Percentiles rank a stretch among this genome's conserved stretches.
phyloP scores from a whole-genome alignment of 1,140 invertebrate species.

The Thrips palmi region DNA sequence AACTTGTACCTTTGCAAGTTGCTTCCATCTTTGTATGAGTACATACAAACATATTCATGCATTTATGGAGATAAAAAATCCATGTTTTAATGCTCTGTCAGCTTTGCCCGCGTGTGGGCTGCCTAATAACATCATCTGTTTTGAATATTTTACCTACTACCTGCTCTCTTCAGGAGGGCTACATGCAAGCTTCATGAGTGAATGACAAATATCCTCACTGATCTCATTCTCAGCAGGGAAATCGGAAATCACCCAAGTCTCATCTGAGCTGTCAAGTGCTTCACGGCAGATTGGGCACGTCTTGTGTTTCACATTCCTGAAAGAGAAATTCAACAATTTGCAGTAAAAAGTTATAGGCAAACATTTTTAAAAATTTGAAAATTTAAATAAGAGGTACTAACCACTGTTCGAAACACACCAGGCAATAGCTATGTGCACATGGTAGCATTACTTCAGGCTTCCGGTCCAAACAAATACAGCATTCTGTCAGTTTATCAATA shows the following conservation, averaged over 20 bases:
- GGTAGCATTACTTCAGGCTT: slow-evolving; percentile 42
- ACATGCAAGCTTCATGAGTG: slow-evolving; percentile 27
- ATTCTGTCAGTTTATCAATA: slow-evolving; percentile 28
- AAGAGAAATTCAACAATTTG: slow-evolving; percentile 14
- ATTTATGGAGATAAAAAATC: too few species aligned
- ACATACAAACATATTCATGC: too few species aligned
- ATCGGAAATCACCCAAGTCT: slow-evolving; percentile 46
- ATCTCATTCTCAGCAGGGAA: slow-evolving; percentile 39
- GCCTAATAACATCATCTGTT: too few species aligned
- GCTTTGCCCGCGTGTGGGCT: too few species aligned
- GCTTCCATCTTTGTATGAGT: too few species aligned
- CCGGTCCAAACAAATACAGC: slow-evolving; percentile 50
- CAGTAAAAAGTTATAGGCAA: slow-evolving; percentile 4
- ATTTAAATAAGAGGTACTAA: slow-evolving; percentile 19
- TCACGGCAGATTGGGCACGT: slow-evolving; percentile 49
- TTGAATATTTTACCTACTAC: too few species aligned
- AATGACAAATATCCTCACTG: slow-evolving; percentile 32
- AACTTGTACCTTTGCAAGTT: too few species aligned
- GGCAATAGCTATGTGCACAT: slow-evolving; percentile 46
- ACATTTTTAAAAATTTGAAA: slow-evolving; percentile 1
- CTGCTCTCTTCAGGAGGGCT: too few species aligned
- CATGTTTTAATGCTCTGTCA: too few species aligned
- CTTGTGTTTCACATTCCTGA: slow-evolving; percentile 41
- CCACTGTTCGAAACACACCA: slow-evolving; percentile 49
- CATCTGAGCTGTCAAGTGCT: slow-evolving; percentile 35